A percentile compares a stretch with the other conserved stretches of the same genome.
These are phyloP conservation scores for Temnothorax rugatulus DNA, from an alignment of 2,888 invertebrate genomes.

Conservation along the genomic window DNA sequence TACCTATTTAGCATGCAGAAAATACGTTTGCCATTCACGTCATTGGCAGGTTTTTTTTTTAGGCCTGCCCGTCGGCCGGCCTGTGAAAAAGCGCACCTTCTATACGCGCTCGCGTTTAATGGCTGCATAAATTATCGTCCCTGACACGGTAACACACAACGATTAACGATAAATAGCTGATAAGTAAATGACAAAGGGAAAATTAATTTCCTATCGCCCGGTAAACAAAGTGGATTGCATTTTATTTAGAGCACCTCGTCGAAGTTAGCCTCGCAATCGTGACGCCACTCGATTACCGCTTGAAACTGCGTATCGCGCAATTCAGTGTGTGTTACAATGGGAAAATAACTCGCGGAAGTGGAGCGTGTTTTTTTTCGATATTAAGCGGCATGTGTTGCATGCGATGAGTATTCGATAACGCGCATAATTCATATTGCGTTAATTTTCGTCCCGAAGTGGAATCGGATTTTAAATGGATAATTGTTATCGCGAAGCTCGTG, in stretches of 20 bases:
- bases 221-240: background rate
- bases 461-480: slow-evolving; percentile 1
- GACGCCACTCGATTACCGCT: background rate
- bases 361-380: background rate
- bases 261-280: background rate
- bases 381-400: background rate
- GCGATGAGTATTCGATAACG: background rate
- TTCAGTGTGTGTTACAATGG: background rate
- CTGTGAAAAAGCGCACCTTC: background rate
- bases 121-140: slow-evolving; percentile 27
- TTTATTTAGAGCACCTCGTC: background rate
- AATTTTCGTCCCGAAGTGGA: background rate
- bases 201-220: background rate
- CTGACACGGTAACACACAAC: slow-evolving; percentile 25
- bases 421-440: background rate
- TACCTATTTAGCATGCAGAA: background rate
- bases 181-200: slow-evolving; percentile 20
- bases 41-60: slow-evolving; percentile 9
- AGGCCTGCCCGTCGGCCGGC: background rate
- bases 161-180: slow-evolving; percentile 15
- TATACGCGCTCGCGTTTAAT: background rate
- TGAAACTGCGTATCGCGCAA: background rate
- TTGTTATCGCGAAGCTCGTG: background rate
- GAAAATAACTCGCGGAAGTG: background rate
- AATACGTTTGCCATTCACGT: background rate